Evolutionary conservation across 2,113 vertebrate species (phyloP).

Genomic region (Stegostoma tigrinum): DNA sequence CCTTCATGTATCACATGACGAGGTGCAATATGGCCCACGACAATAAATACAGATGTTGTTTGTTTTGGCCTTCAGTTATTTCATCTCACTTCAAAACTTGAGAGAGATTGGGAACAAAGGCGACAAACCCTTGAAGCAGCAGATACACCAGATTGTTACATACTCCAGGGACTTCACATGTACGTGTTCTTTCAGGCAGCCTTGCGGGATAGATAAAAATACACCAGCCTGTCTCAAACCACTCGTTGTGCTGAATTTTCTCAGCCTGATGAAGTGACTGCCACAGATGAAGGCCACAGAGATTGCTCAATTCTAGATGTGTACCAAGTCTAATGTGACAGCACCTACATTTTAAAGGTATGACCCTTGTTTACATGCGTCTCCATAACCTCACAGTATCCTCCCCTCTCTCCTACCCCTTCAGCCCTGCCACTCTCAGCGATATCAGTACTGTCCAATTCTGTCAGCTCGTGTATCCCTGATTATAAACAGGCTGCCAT

Average conservation of each 20-base stretch:
- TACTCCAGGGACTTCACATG: not conserved
- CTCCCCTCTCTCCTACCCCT: not conserved
- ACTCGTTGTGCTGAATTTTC: not conserved
- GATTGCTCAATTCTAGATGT: not conserved
- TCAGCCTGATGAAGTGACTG: not conserved
- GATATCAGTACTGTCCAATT: not conserved
- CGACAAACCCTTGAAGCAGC: not conserved
- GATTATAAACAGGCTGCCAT: not conserved
- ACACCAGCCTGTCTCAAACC: not conserved
- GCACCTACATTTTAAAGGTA: not conserved
- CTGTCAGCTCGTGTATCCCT: not conserved
- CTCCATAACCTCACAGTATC: not conserved
- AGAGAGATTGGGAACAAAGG: conserved; percentile 6
- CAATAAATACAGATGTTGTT: conserved; percentile 34
- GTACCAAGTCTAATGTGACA: not conserved
- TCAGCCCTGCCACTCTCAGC: not conserved
- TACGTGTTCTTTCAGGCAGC: not conserved
- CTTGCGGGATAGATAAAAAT: conserved; percentile 6
- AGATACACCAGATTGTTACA: conserved; percentile 4
- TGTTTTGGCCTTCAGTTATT: conserved; percentile 28
- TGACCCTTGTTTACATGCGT: not conserved
- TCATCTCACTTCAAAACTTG: not conserved
- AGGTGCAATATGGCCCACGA: not conserved
- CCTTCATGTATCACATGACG: not conserved
- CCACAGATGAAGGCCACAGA: too few relatives aligned